Evolutionary conservation across 2,113 vertebrate species (phyloP).

Genomic region (Chaetodon trifascialis): DNA sequence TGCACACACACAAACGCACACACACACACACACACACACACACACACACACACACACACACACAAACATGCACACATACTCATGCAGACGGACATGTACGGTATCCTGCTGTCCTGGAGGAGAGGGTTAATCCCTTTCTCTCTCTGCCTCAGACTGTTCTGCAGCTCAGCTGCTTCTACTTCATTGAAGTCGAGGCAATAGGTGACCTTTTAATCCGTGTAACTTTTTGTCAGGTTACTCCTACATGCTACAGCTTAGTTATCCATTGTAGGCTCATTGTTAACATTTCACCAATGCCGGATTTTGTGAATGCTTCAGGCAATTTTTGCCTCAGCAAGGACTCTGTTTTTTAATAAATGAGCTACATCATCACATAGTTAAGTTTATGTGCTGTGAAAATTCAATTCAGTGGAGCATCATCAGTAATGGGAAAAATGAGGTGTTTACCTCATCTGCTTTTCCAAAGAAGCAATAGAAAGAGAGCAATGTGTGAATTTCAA

Average conservation of each 20-base stretch:
- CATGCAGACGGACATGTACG: conserved; percentile 19
- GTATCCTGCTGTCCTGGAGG: conserved; percentile 34
- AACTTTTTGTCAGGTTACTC: conserved; percentile 33
- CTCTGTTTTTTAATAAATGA: conserved; percentile 23
- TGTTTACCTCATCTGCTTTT: neutral
- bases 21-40: conserved; percentile 8
- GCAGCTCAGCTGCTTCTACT: conserved; percentile 22
- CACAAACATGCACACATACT: conserved; percentile 14
- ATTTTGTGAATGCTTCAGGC: neutral
- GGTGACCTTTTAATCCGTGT: conserved; percentile 64
- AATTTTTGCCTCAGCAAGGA: conserved; percentile 8
- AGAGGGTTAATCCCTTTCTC: conserved; percentile 52
- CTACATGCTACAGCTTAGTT: conserved; percentile 30
- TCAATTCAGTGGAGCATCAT: neutral
- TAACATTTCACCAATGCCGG: conserved; percentile 25
- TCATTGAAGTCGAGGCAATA: conserved; percentile 34
- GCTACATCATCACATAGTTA: neutral
- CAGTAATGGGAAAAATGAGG: neutral
- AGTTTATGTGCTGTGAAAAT: conserved; percentile 18
- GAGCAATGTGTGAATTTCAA: neutral
- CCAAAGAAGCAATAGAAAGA: neutral
- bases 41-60: conserved; percentile 11
- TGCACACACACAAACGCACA: conserved; percentile 28
- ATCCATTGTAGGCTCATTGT: conserved; percentile 32
- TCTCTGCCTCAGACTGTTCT: conserved; percentile 1